Percentiles rank a stretch among this genome's conserved stretches.
These are phyloP conservation scores for Anguilla rostrata DNA, from an alignment of 2,113 vertebrate species.

Conservation along the genomic window DNA sequence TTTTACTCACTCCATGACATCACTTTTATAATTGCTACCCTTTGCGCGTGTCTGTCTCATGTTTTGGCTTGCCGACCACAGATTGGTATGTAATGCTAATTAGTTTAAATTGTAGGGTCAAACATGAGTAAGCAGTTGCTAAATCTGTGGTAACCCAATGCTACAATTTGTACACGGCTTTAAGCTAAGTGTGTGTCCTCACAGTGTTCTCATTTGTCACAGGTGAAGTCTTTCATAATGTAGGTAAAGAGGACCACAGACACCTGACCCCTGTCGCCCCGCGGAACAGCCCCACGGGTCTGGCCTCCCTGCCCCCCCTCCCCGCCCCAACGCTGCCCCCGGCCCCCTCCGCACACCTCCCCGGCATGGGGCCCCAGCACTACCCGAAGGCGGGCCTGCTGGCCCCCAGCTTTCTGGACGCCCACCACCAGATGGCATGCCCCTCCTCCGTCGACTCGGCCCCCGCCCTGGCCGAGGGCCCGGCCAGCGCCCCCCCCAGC, in stretches of 20 bases:
- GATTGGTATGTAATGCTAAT: not conserved
- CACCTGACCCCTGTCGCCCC: slow-evolving; percentile 76
- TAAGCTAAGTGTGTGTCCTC: not conserved
- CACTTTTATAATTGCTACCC: not conserved
- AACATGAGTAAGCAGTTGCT: not conserved
- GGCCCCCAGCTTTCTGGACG: slow-evolving; percentile 82
- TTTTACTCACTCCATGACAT: not conserved
- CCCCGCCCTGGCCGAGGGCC: slow-evolving; percentile 73
- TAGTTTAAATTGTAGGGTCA: not conserved
- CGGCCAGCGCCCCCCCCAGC: slow-evolving; percentile 86
- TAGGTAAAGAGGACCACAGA: slow-evolving; percentile 89
- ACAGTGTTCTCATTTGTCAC: slow-evolving; percentile 21
- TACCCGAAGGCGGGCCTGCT: slow-evolving; percentile 84
- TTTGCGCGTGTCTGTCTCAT: not conserved
- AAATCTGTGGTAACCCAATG: too few relatives aligned
- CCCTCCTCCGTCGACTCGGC: slow-evolving; percentile 78
- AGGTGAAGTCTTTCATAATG: slow-evolving; percentile 93
- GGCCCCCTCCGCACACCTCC: slow-evolving; percentile 77
- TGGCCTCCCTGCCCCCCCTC: slow-evolving; percentile 80
- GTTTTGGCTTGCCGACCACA: not conserved
- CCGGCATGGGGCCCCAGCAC: slow-evolving; percentile 75
- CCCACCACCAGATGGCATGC: slow-evolving; percentile 84
- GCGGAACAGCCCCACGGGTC: slow-evolving; percentile 80
- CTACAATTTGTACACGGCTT: not conserved
- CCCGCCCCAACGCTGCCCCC: slow-evolving; percentile 76